Evolutionary conservation across 1,140 invertebrate genomes (phyloP).

Genomic region (Mamestra configurata): DNA sequence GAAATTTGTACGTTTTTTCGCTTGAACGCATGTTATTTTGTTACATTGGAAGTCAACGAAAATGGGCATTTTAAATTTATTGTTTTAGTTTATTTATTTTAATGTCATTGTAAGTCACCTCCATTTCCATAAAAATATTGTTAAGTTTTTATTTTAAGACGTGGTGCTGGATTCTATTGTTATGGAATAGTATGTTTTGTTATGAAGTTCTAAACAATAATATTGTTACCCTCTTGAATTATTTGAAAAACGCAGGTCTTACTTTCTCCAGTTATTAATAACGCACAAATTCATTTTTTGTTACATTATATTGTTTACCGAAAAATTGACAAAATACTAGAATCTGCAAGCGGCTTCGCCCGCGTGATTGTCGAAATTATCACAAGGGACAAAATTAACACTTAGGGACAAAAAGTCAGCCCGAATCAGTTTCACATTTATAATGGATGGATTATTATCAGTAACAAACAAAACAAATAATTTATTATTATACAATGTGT

Average conservation of each 20-base stretch:
- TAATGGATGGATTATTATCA: too few relatives aligned
- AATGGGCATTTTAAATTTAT: conserved; percentile 84
- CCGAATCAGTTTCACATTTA: too few relatives aligned
- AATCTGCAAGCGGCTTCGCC: too few relatives aligned
- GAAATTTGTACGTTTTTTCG: conserved; percentile 66
- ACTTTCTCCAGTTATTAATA: neutral
- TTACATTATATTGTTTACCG: neutral
- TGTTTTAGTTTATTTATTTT: conserved; percentile 49
- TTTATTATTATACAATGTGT: too few relatives aligned
- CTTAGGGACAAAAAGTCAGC: too few relatives aligned
- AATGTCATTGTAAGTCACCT: conserved; percentile 65
- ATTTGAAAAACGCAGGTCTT: neutral
- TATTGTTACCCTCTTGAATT: neutral
- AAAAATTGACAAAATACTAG: neutral
- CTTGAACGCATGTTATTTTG: conserved; percentile 66
- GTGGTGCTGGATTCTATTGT: conserved; percentile 20
- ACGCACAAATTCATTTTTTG: neutral
- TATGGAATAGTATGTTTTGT: neutral
- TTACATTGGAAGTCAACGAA: conserved; percentile 63
- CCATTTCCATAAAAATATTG: conserved; percentile 81
- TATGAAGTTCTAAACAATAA: neutral
- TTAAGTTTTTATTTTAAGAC: conserved; percentile 19
- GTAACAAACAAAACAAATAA: too few relatives aligned
- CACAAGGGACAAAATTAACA: too few relatives aligned
- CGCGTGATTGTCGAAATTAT: too few relatives aligned